Evolutionary conservation across 1,140 invertebrate genomes (phyloP), one percentile per base, ranked within the genome.

Genomic region (Diploscapter pachys): DNA sequence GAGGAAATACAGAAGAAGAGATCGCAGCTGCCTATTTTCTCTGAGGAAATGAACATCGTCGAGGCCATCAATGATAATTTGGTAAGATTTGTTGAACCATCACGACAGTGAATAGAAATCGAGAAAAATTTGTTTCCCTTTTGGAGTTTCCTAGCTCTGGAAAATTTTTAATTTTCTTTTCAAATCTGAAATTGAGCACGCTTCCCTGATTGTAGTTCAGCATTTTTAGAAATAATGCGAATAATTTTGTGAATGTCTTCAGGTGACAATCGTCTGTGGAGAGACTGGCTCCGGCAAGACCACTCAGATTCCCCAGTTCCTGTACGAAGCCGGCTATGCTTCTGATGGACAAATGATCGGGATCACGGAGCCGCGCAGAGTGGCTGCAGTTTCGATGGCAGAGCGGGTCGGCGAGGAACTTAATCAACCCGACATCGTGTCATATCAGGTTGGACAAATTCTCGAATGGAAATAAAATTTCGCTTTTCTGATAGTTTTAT

Each of bases 351-450:
- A 90, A 85, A 90, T 97, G 85, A 98, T 99, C 84, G 96, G 91
- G 0, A 89, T 99, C 2, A 99, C 97, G 0, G 96, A 99, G 86
- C 97, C 97, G 0, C 89, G 97, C 68, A 88, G 97, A 87, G 95
- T 99, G 0, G 97, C 97, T 11, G 96, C 97, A 0, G 95, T 98
- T 73, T 92, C 93, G 3, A 99, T 99, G 95, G 92, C 95, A 0
- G 89, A 91, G 80, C 90, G 97, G 74, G 94, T 99, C 3, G 94
- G 89, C 0, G 87, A 92, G 78, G 97, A 99, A 88, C 90, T 99
- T 89, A 93, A 92, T 83, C 85, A 96, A 31, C 88, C 89, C 0
- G 87, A 89, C 53, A 89, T 93, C 84, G 93, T 99, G 4, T 96
- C 94, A 0, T 99, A 98, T 88, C 89, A 96, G 54, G 82, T 81